Percentiles rank a stretch among this genome's conserved stretches.
Evolutionary conservation across 2,113 vertebrate genomes (phyloP).

Genomic region (Sterna hirundo): DNA sequence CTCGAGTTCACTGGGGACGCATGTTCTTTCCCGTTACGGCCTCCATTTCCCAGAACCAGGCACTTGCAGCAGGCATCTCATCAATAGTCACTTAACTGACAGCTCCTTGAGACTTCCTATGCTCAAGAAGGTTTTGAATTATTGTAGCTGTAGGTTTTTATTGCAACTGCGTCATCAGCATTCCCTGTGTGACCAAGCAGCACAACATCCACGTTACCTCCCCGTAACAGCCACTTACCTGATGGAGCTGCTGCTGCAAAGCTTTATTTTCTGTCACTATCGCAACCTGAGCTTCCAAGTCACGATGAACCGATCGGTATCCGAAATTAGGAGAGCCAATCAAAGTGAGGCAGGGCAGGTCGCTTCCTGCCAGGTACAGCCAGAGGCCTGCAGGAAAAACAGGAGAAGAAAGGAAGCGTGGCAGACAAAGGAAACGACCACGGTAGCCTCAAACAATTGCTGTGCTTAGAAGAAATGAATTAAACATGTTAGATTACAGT

Average conservation of each 20-base stretch:
- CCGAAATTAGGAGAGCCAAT: slow-evolving; percentile 98
- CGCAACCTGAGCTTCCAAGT: slow-evolving; percentile 95
- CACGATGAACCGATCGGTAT: slow-evolving; percentile 94
- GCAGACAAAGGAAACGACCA: not conserved
- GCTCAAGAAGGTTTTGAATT: not conserved
- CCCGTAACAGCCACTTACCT: slow-evolving; percentile 70
- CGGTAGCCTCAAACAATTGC: not conserved
- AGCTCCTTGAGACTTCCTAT: not conserved
- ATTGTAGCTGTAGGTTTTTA: slow-evolving; percentile 22
- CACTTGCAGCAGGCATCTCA: slow-evolving; percentile 40
- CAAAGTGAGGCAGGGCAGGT: slow-evolving; percentile 90
- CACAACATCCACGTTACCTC: not conserved
- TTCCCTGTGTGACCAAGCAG: not conserved
- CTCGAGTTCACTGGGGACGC: not conserved
- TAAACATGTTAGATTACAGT: not conserved
- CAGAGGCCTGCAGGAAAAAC: slow-evolving; percentile 86
- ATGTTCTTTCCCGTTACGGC: not conserved
- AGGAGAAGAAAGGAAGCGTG: not conserved
- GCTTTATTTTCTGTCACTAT: slow-evolving; percentile 90
- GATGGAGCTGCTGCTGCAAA: slow-evolving; percentile 89
- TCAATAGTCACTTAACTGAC: slow-evolving; percentile 53
- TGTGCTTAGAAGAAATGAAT: not conserved
- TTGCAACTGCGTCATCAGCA: not conserved
- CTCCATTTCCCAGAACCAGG: slow-evolving; percentile 34
- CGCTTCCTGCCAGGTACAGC: slow-evolving; percentile 90